Evolutionary conservation across 2,888 invertebrate species (phyloP), one percentile per base, ranked within the genome.

Genomic region (Cancer borealis): DNA sequence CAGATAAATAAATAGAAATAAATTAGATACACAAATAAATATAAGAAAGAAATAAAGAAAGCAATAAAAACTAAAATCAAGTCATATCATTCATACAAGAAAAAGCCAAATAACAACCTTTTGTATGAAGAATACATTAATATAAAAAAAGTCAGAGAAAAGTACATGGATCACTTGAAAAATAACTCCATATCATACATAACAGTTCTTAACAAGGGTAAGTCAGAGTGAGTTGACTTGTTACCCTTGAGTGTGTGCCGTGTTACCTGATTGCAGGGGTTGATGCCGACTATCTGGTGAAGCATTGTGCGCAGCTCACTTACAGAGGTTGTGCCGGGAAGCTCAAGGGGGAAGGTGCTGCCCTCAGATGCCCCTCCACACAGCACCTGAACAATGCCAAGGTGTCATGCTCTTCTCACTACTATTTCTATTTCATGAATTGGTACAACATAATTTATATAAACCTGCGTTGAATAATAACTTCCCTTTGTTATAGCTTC

Each of bases 191-290:
- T 5, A 21, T 21, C 21, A 21, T 21, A 60, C 3, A 60, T 21
- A 60, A 60, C 60, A 60, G 60, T 60, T 60, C 60, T 4, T 60
- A 21, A 3, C 3, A 26, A 84, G 84, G 14, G 84, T 26, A 84
- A 39, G n/a, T 14, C 14, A 12, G 0, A 17, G 12, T 39, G 30
- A 84, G 30, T 5, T 60, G 60, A 17, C 60, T 60, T 60, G 60
- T 2, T 30, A 26, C 12, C 26, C 26, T 84, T n/a, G 30, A 39
- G 30, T 84, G 87, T 30, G 12, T 17, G 45, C 45, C 3, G 46
- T 17, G 14, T 94, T 30, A 95, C 95, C 95, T 95, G 95, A 45
- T 93, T 95, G 46, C 95, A 95, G n/a, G 95, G 95, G 8, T 54
- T 94, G 30, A 95, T 94, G 49, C 95, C 95, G 73, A 95, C 94